Evolutionary conservation across 1,140 invertebrate genomes (phyloP).

Genomic region (Leptinotarsa texana): DNA sequence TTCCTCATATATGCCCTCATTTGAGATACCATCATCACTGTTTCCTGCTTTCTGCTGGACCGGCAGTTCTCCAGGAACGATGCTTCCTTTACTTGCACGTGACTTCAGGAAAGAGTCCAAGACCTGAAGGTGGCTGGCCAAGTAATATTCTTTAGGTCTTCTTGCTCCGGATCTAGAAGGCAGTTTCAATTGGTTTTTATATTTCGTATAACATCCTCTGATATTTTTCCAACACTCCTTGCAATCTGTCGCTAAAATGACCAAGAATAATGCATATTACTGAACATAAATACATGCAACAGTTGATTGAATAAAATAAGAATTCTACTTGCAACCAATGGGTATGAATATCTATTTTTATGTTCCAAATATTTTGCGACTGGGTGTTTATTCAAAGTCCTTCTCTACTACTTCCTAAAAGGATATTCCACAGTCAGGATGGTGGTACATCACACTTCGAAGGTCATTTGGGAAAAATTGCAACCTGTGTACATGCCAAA

Average conservation of each 20-base stretch:
- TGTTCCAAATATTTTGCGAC: background rate
- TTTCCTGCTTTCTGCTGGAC: background rate
- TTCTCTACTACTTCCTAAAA: background rate
- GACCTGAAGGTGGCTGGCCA: background rate
- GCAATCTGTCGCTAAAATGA: background rate
- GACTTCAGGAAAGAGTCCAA: background rate
- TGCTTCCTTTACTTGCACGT: background rate
- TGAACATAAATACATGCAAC: background rate
- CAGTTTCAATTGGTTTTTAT: background rate
- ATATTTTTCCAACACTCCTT: background rate
- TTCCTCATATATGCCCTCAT: background rate
- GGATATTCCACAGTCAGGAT: background rate
- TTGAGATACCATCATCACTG: background rate
- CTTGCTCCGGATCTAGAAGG: background rate
- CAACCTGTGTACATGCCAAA: background rate
- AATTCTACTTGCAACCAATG: too few relatives aligned
- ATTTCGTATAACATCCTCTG: conserved; percentile 9
- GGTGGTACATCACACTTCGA: background rate
- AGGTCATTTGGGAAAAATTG: background rate
- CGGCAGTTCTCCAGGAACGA: background rate
- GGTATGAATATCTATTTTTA: background rate
- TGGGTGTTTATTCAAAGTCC: background rate
- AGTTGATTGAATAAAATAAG: too few relatives aligned
- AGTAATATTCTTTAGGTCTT: background rate
- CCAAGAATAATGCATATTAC: background rate